Percentiles rank a stretch among this genome's conserved stretches.
Evolutionary conservation across 2,113 vertebrate genomes (phyloP).

Genomic region (Heliornis fulica): DNA sequence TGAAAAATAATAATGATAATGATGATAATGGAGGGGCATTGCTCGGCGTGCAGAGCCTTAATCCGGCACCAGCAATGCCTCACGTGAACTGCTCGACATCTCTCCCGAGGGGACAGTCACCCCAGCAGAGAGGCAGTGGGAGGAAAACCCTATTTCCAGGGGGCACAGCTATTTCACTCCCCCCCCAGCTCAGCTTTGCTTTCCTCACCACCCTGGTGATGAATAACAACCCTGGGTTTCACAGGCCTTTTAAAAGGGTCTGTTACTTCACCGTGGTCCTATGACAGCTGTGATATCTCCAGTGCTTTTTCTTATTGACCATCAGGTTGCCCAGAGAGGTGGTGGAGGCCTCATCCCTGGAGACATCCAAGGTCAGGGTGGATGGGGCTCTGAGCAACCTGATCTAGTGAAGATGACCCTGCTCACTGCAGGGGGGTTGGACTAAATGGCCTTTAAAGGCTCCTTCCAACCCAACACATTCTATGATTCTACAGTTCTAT

Average conservation of each 20-base stretch:
- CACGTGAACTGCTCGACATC: neutral
- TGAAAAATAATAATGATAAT: neutral
- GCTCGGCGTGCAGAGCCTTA: rapidly evolving
- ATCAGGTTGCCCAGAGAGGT: no score
- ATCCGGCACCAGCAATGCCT: neutral
- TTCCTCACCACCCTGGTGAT: neutral
- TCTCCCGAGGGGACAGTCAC: neutral
- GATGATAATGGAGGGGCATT: neutral
- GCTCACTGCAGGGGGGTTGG: no score
- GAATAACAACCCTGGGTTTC: neutral
- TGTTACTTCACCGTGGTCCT: neutral
- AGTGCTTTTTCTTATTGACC: neutral
- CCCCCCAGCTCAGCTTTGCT: neutral
- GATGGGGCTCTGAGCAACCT: no score
- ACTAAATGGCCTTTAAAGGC: no score
- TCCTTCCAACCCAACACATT: no score
- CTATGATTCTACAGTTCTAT: no score
- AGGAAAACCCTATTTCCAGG: neutral
- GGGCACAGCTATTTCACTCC: neutral
- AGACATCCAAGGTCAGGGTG: no score
- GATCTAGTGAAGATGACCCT: no score
- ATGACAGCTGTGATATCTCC: neutral
- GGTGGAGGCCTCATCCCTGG: no score
- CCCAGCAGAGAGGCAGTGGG: neutral
- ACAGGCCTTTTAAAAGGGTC: neutral